These are phyloP conservation scores for Hestina assimilis DNA, from an alignment of 1,140 invertebrate species.

Conservation along the genomic window DNA sequence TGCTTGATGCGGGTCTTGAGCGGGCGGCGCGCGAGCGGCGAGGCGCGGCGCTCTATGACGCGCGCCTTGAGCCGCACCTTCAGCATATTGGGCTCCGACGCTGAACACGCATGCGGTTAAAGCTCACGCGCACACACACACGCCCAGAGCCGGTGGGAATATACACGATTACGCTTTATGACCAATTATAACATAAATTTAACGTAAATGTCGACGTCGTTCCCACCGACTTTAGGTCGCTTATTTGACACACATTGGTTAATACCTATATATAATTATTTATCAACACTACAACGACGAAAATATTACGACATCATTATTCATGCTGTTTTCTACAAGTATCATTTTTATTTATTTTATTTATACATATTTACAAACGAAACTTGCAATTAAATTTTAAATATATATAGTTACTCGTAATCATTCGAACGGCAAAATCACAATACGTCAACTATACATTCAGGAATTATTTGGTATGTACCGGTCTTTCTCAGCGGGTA, in stretches of 20 bases:
- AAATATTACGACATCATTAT: background rate
- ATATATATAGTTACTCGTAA: background rate
- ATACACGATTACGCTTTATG: background rate
- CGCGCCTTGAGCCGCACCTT: constrained; percentile 98
- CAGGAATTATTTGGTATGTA: constrained; percentile 65
- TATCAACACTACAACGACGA: background rate
- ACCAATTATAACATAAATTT: background rate
- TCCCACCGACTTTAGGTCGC: constrained; percentile 2
- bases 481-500: constrained; percentile 97
- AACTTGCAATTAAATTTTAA: background rate
- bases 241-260: background rate
- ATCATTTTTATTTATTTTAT: background rate
- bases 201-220: background rate
- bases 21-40: constrained; percentile 91
- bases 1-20: constrained; percentile 87
- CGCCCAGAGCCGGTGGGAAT: background rate
- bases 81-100: constrained; percentile 97
- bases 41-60: constrained; percentile 92
- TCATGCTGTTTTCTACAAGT: background rate
- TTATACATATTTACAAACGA: background rate
- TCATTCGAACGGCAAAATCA: constrained; percentile 9
- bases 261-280: background rate
- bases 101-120: constrained; percentile 80
- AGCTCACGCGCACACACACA: constrained; percentile 12
- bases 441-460: background rate